Evolutionary conservation across 2,888 invertebrate genomes (phyloP), one percentile per base, ranked within the genome.

Genomic region (Nemotelus nigrinus): DNA sequence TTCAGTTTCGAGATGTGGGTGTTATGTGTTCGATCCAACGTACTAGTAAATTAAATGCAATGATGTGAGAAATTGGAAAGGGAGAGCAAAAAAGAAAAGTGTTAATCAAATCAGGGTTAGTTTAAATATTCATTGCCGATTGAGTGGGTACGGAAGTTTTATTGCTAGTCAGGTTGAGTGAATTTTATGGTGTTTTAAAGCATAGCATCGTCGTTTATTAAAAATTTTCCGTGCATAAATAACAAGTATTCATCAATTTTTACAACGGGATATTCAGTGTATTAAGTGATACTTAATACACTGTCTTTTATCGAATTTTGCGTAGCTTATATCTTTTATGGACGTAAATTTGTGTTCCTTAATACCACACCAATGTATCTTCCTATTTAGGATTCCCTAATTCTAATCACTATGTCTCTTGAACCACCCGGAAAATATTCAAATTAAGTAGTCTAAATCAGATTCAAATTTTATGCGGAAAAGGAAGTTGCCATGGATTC

Each of bases 381-480:
- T 50, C 50, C 50, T 1, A 7, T 8, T 8, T 5, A 50, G 8
- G 5, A 7, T 7, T 50, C 50, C 50, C 50, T 5, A 1, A 50
- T 50, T 8, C 50, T 50, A 7, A 50, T 50, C 50, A 50, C 50
- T 5, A 8, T 25, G 25, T 7, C 50, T 50, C 5, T 8, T 7
- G 6, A 50, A 50, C 6, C 41, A 25, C 3, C 3, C 5, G 5
- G 5, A 65, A 65, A 65, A 65, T 65, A 65, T 65, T 44, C 65
- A 65, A 65, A 65, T 65, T n/a, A 65, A 47, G 65, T 47, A 6
- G n/a, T 10, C 65, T 65, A 47, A 65, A 65, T 3, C 2, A 47
- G 47, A 65, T 65, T 45, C 65, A 45, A 65, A 65, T 65, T 44
- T 65, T 65, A 65, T 47, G 65, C 63, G 41, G 25, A 6, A 63